A percentile compares a stretch with the other conserved stretches of the same genome.
Evolutionary conservation across 1,140 invertebrate genomes (phyloP).

Genomic region (Euglossa dilemma): DNA sequence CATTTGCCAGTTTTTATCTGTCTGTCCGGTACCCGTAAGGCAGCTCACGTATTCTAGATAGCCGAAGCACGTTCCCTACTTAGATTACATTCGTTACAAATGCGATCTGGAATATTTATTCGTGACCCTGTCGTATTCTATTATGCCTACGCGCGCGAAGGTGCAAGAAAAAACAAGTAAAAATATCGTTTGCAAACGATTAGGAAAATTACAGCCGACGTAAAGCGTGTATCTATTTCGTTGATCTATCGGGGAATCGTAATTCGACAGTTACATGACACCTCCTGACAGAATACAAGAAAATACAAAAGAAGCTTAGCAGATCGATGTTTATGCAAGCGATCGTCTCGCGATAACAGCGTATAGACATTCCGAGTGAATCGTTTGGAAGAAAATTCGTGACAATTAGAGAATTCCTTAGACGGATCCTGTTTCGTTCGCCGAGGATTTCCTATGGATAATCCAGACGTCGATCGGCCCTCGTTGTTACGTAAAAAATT

Average conservation of each 20-base stretch:
- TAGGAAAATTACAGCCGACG: too few relatives aligned
- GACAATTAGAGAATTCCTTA: background rate
- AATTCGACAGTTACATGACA: background rate
- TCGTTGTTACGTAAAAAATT: background rate
- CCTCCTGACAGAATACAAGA: background rate
- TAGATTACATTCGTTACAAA: constrained; percentile 58
- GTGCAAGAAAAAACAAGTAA: too few relatives aligned
- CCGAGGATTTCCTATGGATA: background rate
- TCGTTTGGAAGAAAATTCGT: background rate
- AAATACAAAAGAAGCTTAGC: background rate
- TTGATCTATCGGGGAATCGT: too few relatives aligned
- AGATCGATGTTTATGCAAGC: background rate
- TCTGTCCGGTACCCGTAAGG: background rate
- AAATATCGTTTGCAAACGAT: background rate
- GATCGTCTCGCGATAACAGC: too few relatives aligned
- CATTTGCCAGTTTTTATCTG: constrained; percentile 24
- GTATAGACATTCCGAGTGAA: background rate
- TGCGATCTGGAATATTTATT: background rate
- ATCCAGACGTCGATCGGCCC: background rate
- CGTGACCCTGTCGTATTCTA: too few relatives aligned
- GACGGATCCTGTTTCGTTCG: background rate
- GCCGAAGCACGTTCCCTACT: constrained; percentile 26
- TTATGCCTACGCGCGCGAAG: too few relatives aligned
- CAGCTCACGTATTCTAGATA: constrained; percentile 29
- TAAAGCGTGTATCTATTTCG: too few relatives aligned